A percentile compares a stretch with the other conserved stretches of the same genome.
These are phyloP conservation scores for Magallana ariakensis DNA, from an alignment of 1,140 invertebrate species.

Conservation along the genomic window DNA sequence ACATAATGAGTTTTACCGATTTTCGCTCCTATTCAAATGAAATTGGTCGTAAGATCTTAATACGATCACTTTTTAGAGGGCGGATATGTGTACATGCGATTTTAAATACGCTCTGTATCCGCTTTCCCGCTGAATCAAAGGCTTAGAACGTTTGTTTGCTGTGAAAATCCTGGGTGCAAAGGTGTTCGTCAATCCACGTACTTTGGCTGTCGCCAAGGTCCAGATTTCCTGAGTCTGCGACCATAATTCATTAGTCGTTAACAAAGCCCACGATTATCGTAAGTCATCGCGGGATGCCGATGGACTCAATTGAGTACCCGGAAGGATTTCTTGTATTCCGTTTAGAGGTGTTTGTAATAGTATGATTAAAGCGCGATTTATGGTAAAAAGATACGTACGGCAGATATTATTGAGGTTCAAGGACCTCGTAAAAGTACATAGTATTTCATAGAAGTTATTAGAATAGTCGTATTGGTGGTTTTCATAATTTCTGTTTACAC, in stretches of 20 bases:
- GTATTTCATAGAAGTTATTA: no score
- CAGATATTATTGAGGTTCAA: no score
- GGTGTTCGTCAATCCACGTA: background rate
- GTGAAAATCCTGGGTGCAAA: conserved; percentile 12
- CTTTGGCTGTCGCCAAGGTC: conserved; percentile 1
- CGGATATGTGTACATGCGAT: conserved; percentile 7
- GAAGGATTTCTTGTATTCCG: background rate
- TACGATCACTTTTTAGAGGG: background rate
- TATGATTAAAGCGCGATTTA: no score
- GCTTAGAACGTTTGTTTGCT: background rate
- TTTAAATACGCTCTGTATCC: background rate
- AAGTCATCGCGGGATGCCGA: background rate
- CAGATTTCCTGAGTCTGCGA: conserved; percentile 2
- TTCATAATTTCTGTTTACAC: no score
- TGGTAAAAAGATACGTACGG: no score
- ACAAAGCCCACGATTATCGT: background rate
- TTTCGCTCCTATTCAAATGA: conserved; percentile 9
- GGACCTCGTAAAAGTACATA: no score
- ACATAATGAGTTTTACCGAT: conserved; percentile 22
- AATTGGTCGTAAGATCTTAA: conserved; percentile 23
- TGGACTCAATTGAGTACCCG: background rate
- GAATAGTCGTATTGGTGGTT: no score
- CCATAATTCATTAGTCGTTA: background rate
- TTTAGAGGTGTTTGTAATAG: no score
- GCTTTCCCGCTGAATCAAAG: conserved; percentile 4